Evolutionary conservation across 2,797 vertebrate genomes (phyloP).

Genomic region (Momotus momota): DNA sequence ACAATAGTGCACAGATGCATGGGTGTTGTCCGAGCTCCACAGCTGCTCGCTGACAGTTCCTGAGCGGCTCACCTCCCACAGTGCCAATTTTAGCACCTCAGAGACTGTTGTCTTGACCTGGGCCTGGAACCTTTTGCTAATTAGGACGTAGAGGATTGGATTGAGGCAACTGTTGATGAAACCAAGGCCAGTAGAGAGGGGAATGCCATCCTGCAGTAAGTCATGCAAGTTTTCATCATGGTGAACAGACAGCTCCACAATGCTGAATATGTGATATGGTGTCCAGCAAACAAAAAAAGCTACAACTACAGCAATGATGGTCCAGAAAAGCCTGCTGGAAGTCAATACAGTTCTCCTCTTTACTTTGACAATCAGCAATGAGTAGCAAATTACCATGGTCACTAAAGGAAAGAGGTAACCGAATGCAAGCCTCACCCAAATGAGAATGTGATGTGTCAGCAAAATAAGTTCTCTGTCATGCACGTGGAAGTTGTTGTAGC

Average conservation of each 20-base stretch:
- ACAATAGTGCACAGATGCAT: neutral
- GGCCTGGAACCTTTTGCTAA: conserved; percentile 87
- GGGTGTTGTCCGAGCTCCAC: conserved; percentile 71
- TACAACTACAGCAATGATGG: conserved; percentile 86
- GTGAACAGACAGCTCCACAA: conserved; percentile 91
- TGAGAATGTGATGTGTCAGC: conserved; percentile 85
- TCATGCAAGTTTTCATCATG: conserved; percentile 75
- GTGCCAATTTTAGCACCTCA: conserved; percentile 88
- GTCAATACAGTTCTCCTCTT: conserved; percentile 74
- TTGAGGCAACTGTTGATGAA: conserved; percentile 98
- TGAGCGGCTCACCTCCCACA: conserved; percentile 90
- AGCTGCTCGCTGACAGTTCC: conserved; percentile 86
- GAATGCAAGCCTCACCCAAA: conserved; percentile 84
- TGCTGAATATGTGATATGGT: conserved; percentile 90
- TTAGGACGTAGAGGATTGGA: conserved; percentile 92
- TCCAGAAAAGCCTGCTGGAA: conserved; percentile 90
- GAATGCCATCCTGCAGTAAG: conserved; percentile 86
- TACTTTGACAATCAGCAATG: conserved; percentile 84
- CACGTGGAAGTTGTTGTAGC: conserved; percentile 91
- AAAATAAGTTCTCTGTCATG: conserved; percentile 71
- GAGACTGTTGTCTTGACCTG: conserved; percentile 85
- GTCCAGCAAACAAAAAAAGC: conserved; percentile 96
- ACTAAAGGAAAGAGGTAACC: conserved; percentile 92
- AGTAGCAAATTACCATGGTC: conserved; percentile 89
- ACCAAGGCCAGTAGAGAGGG: conserved; percentile 90